Evolutionary conservation across 2,797 vertebrate genomes (phyloP).

Genomic region (Trichosurus vulpecula): DNA sequence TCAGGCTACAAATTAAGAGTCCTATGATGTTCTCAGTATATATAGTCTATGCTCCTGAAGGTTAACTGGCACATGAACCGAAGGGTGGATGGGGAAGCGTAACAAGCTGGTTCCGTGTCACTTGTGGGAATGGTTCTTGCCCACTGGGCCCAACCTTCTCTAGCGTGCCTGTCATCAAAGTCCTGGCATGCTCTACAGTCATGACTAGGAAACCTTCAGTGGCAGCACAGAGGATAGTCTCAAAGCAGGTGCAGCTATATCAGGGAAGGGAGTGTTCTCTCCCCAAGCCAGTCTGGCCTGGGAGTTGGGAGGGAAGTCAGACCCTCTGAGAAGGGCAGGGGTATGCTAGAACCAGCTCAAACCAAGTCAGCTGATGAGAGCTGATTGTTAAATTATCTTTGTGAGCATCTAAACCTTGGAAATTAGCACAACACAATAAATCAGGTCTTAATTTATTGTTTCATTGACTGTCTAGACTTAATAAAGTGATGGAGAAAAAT

Average conservation of each 20-base stretch:
- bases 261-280: neutral
- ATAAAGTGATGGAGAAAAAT: neutral
- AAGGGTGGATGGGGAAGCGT: neutral
- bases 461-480: neutral
- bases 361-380: neutral
- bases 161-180: neutral
- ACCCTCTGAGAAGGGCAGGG: neutral
- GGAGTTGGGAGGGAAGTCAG: neutral
- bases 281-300: neutral
- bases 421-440: neutral
- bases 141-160: neutral
- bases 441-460: neutral
- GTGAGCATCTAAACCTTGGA: neutral
- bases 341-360: neutral
- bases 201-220: neutral
- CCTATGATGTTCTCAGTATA: neutral
- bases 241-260: neutral
- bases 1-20: neutral
- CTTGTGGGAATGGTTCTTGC: neutral
- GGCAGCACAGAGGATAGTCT: neutral
- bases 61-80: neutral
- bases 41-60: neutral
- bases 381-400: neutral
- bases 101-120: neutral
- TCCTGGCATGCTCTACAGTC: neutral